phyloP scores from a whole-genome alignment of 2,797 vertebrate species.

The Tinamus major region DNA sequence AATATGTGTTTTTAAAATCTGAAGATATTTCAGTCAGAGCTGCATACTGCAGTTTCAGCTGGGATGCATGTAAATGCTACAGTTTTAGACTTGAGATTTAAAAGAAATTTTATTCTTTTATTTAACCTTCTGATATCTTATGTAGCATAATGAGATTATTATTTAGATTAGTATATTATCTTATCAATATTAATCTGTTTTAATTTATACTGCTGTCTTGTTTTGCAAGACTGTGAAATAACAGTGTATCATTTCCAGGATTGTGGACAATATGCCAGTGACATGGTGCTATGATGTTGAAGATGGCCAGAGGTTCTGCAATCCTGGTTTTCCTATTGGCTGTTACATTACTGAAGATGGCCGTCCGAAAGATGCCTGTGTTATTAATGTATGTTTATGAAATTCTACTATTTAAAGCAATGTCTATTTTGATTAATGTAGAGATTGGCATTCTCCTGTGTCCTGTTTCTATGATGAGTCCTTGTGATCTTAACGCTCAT shows the following conservation, averaged over 20 bases:
- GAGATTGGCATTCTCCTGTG: not conserved
- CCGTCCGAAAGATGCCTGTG: conserved; percentile 90
- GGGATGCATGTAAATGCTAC: accelerated
- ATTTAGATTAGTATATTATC: too few species aligned
- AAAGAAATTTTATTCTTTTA: not conserved
- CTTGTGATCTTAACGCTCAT: not conserved
- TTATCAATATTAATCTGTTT: not conserved
- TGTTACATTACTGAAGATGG: conserved; percentile 90
- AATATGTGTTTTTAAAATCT: not conserved
- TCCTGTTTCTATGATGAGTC: not conserved
- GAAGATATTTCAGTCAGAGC: not conserved
- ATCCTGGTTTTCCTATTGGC: conserved; percentile 93
- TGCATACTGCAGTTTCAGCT: not conserved
- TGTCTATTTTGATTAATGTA: not conserved
- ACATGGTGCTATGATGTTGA: conserved; percentile 96
- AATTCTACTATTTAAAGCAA: not conserved
- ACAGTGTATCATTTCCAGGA: conserved; percentile 77
- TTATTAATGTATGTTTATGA: conserved; percentile 87
- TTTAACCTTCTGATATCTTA: not conserved
- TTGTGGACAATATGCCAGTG: conserved; percentile 96
- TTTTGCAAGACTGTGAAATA: not conserved
- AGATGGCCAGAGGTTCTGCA: conserved; percentile 91
- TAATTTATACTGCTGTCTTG: not conserved
- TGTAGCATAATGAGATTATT: not conserved
- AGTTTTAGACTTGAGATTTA: not conserved